Percentiles rank a stretch among this genome's conserved stretches.
Evolutionary conservation across 2,797 vertebrate genomes (phyloP).

Genomic region (Rhabdomys pumilio): DNA sequence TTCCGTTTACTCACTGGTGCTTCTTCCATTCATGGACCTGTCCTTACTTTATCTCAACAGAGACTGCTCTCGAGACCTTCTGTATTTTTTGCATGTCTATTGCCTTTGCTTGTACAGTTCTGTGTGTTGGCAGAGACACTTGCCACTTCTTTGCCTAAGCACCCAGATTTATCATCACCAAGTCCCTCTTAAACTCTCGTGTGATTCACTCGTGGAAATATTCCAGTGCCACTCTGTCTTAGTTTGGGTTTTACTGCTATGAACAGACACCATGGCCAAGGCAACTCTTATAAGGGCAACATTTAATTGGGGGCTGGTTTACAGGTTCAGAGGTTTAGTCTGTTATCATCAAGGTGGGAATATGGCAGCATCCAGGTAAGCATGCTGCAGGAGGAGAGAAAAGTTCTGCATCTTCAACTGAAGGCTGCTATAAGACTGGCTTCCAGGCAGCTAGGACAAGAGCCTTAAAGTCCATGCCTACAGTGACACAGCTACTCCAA

Average conservation of each 20-base stretch:
- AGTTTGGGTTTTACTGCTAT: background rate
- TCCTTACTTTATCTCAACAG: background rate
- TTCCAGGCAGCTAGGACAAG: background rate
- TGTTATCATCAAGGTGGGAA: background rate
- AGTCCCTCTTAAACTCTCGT: too few species aligned
- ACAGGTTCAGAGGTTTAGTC: background rate
- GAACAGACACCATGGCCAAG: background rate
- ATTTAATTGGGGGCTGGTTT: background rate
- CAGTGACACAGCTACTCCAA: background rate
- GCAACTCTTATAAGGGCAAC: background rate
- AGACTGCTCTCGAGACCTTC: background rate
- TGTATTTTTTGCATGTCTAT: fast-evolving
- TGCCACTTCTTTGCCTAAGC: background rate
- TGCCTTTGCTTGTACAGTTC: background rate
- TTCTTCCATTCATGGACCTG: background rate
- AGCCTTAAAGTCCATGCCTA: background rate
- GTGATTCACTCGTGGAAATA: fast-evolving
- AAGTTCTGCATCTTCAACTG: background rate
- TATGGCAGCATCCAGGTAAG: background rate
- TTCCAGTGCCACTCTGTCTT: background rate
- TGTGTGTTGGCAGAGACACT: background rate
- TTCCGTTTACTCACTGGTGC: background rate
- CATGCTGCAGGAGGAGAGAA: background rate
- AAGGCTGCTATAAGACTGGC: background rate
- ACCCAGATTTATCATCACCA: background rate